phyloP scores from a whole-genome alignment of 2,888 invertebrate species.

The Dolichopus griseipennis region DNA sequence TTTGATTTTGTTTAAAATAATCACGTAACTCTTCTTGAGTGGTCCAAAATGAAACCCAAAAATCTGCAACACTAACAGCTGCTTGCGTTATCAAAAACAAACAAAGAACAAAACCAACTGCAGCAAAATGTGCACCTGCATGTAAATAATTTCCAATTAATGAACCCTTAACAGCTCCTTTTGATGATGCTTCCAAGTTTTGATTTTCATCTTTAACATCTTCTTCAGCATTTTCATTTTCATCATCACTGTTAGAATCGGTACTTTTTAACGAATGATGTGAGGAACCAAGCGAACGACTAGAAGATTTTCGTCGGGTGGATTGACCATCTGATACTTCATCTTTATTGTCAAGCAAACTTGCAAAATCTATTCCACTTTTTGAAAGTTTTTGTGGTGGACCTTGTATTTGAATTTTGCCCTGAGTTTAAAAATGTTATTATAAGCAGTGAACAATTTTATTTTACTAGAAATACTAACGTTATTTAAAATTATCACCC shows the following conservation, averaged over 20 bases:
- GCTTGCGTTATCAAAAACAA: constrained; percentile 50
- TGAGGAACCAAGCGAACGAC: constrained; percentile 18
- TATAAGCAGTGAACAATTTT: background rate
- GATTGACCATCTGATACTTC: constrained; percentile 32
- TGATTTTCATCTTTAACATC: constrained; percentile 31
- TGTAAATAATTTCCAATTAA: constrained; percentile 45
- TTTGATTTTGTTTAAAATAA: constrained; percentile 13
- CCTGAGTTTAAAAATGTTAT: constrained; percentile 31
- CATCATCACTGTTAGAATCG: constrained; percentile 26
- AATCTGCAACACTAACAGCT: constrained; percentile 57
- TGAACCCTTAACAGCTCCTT: constrained; percentile 43
- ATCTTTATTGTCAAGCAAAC: constrained; percentile 41
- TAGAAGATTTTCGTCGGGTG: constrained; percentile 7
- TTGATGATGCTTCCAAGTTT: constrained; percentile 40
- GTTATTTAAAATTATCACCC: constrained; percentile 51
- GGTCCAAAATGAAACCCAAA: constrained; percentile 60
- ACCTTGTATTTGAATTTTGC: constrained; percentile 44
- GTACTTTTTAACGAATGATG: constrained; percentile 15
- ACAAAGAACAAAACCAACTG: constrained; percentile 40
- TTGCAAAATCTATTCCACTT: constrained; percentile 46
- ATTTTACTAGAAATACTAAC: constrained; percentile 39
- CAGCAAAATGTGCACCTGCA: constrained; percentile 46
- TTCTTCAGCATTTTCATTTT: constrained; percentile 29
- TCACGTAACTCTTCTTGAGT: constrained; percentile 28
- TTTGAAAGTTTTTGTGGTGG: constrained; percentile 42